Conservation (phyloP, 2,113 vertebrate species). For the Psophia crepitans region DNA sequence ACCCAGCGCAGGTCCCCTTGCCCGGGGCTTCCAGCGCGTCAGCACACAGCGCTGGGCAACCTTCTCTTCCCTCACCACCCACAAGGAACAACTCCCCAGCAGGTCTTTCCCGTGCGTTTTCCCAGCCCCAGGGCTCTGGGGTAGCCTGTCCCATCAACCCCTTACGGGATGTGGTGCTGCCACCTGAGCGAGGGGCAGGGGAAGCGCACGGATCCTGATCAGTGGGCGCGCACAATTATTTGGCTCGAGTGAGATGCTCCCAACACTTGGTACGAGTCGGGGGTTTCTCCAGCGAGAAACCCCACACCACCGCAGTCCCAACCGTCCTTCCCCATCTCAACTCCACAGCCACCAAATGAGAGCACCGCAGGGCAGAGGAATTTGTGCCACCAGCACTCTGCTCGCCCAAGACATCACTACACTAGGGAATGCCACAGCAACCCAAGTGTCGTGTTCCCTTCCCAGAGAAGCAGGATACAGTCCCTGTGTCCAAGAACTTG, state of each 20-base stretch:
- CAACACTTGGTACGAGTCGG: rapidly evolving
- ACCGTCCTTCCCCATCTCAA: not conserved
- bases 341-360: not conserved
- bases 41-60: rapidly evolving
- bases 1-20: no score
- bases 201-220: not conserved
- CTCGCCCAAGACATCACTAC: not conserved
- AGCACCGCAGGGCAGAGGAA: not conserved
- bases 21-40: not conserved
- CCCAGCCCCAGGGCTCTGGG: not conserved
- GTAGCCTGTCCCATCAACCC: not conserved
- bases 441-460: rapidly evolving
- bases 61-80: not conserved
- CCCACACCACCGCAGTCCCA: rapidly evolving
- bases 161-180: not conserved
- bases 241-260: not conserved
- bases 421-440: not conserved
- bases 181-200: not conserved
- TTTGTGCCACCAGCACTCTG: not conserved
- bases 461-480: not conserved
- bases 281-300: not conserved
- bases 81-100: not conserved
- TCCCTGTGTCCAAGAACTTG: rapidly evolving
- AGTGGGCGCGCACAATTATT: rapidly evolving
- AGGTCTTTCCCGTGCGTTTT: not conserved